These are phyloP conservation scores for Herpailurus yagouaroundi DNA, from an alignment of 2,113 vertebrate species.

Conservation along the genomic window DNA sequence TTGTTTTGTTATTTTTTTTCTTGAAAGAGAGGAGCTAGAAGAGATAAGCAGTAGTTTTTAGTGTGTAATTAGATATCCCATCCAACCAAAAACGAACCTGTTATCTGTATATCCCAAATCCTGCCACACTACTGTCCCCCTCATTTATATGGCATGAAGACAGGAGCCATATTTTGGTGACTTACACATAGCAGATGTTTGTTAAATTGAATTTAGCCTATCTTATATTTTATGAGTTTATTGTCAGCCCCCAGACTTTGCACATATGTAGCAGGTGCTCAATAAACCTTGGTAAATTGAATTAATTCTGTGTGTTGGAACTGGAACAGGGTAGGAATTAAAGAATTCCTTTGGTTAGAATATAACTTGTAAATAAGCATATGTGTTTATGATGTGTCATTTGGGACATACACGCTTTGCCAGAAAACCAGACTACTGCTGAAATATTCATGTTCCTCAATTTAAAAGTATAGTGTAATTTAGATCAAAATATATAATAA, in stretches of 20 bases:
- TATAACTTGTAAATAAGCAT: constrained; percentile 34
- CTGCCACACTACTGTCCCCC: background rate
- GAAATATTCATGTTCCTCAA: constrained; percentile 10
- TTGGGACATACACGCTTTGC: background rate
- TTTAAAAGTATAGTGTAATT: background rate
- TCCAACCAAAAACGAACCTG: constrained; percentile 19
- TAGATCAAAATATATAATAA: background rate
- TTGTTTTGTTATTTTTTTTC: constrained; percentile 13
- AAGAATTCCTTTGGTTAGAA: background rate
- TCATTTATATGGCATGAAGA: background rate
- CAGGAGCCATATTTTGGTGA: background rate
- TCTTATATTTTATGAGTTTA: background rate
- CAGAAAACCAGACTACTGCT: constrained; percentile 27
- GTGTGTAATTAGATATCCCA: constrained; percentile 22
- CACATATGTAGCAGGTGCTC: background rate
- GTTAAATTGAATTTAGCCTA: constrained; percentile 36
- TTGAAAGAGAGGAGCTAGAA: background rate
- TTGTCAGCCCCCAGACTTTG: background rate
- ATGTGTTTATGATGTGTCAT: background rate
- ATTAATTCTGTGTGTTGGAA: background rate
- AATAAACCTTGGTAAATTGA: background rate
- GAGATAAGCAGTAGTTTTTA: background rate
- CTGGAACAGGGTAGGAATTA: background rate
- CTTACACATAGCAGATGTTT: background rate
- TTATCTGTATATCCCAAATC: background rate